Conservation (phyloP, 2,888 invertebrate genomes). For the Oegoconia quadripuncta region DNA sequence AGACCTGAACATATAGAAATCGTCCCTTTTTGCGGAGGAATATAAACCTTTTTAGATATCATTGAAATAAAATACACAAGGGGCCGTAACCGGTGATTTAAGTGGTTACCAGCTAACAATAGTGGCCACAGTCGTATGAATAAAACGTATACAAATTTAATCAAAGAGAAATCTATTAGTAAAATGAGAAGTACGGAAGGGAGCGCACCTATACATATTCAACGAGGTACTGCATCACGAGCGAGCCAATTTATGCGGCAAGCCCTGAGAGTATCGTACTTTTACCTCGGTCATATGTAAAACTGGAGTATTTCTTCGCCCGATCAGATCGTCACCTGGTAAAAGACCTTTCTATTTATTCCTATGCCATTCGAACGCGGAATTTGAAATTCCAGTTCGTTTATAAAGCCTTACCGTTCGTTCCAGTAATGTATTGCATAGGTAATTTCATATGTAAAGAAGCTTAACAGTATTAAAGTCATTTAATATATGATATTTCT, state of each 20-base stretch:
- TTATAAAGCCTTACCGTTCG: slow-evolving; percentile 1
- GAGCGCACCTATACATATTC: slow-evolving; percentile 78
- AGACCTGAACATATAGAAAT: too few relatives aligned
- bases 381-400: slow-evolving; percentile 19
- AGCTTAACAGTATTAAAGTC: neutral
- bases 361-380: slow-evolving; percentile 23
- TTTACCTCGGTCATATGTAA: slow-evolving; percentile 73
- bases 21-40: too few relatives aligned
- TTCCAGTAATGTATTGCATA: neutral
- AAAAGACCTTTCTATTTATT: slow-evolving; percentile 33
- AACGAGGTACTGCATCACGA: slow-evolving; percentile 78
- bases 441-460: neutral
- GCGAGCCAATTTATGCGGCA: slow-evolving; percentile 74
- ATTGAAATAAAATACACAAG: slow-evolving; percentile 30
- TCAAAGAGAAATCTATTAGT: slow-evolving; percentile 80
- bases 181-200: slow-evolving; percentile 79
- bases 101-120: slow-evolving; percentile 62
- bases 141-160: slow-evolving; percentile 79
- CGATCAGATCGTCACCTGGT: slow-evolving; percentile 67
- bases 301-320: slow-evolving; percentile 69
- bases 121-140: slow-evolving; percentile 67
- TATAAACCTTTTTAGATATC: too few relatives aligned
- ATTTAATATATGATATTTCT: neutral
- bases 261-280: slow-evolving; percentile 72
- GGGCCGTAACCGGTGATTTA: slow-evolving; percentile 58